Base-by-base conservation (phyloP, 2,797 vertebrate genomes). In the Sus cebifrons region DNA sequence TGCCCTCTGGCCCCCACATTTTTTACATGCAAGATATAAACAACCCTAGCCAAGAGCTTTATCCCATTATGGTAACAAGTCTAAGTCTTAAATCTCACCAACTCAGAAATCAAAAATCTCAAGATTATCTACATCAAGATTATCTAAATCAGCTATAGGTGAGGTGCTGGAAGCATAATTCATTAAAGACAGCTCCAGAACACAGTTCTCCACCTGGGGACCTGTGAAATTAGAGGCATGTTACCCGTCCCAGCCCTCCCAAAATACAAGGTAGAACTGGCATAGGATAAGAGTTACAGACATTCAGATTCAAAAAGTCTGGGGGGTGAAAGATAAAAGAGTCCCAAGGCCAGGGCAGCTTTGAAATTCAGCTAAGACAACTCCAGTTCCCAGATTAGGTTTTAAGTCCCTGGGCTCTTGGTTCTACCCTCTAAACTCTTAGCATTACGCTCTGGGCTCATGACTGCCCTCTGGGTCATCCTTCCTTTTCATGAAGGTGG, bases 61-160 rank as follows among this genome's bases (percentile, higher is more conserved):
- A n/a, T 89, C 56, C 58, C 77, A 67, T 89, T 77, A 60, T 71
- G 36, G 16, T 65, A 83, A 29, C 79, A 62, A n/a, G 75, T 95
- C 32, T 75, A 81, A 88, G 15, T 86, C 58, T 54, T 87, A 70
- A 68, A 85, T 94, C 73, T 73, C 21, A n/a, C 40, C 64, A 36
- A 11, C 54, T 86, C 71, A 94, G 27, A 89, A 70, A 70, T 82
- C 56, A 2, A 62, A 78, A 58, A 67, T 95, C 73, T 85, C 75
- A 84, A 20, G 15, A 62, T 94, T 12, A 32, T 95, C 84, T 93
- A 79, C 95, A 54, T 78, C 40, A 87, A 20, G 15, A 62, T 94
- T 12, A 32, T 95, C 84, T 93, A 79, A 96, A 54, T 78, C 40
- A 87, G 64, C 25, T 87, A 23, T 87, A 68, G 58, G 87, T n/a